A percentile compares a stretch with the other conserved stretches of the same genome.
phyloP scores from a whole-genome alignment of 2,888 invertebrate species.

The Nephrotoma flavescens region DNA sequence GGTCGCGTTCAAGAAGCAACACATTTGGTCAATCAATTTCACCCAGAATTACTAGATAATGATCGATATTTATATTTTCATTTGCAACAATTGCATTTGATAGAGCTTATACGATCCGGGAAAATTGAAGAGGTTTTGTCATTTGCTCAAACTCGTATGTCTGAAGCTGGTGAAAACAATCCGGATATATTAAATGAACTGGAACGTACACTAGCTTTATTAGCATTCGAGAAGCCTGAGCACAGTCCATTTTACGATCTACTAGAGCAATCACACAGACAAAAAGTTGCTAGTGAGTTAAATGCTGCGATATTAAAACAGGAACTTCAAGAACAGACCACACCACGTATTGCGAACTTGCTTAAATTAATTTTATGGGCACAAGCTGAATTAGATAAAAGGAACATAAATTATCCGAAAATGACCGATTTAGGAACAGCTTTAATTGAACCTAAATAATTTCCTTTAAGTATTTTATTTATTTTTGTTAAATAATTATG shows the following conservation, averaged over 20 bases:
- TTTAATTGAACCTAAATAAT: conserved; percentile 42
- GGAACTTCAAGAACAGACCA: conserved; percentile 81
- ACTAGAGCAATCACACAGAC: conserved; percentile 82
- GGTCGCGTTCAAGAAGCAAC: conserved; percentile 90
- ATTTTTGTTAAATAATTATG: background rate
- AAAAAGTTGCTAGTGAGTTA: conserved; percentile 91
- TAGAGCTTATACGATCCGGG: conserved; percentile 38
- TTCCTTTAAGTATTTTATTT: background rate
- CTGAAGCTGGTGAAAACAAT: conserved; percentile 71
- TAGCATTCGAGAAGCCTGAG: conserved; percentile 94
- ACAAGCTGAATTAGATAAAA: conserved; percentile 86
- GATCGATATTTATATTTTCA: conserved; percentile 93
- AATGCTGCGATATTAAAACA: conserved; percentile 94
- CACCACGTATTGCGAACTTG: conserved; percentile 80
- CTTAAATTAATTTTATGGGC: conserved; percentile 91
- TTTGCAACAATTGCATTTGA: conserved; percentile 44
- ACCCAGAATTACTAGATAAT: conserved; percentile 89
- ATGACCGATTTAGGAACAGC: conserved; percentile 86
- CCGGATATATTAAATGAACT: conserved; percentile 56
- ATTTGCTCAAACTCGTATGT: conserved; percentile 75
- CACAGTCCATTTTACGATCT: conserved; percentile 91
- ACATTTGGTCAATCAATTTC: conserved; percentile 79
- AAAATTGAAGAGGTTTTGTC: conserved; percentile 70
- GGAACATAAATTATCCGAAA: conserved; percentile 88
- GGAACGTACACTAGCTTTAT: conserved; percentile 82